Conservation (phyloP, 1,140 invertebrate species). For the Atopsyche davidsoni region DNA sequence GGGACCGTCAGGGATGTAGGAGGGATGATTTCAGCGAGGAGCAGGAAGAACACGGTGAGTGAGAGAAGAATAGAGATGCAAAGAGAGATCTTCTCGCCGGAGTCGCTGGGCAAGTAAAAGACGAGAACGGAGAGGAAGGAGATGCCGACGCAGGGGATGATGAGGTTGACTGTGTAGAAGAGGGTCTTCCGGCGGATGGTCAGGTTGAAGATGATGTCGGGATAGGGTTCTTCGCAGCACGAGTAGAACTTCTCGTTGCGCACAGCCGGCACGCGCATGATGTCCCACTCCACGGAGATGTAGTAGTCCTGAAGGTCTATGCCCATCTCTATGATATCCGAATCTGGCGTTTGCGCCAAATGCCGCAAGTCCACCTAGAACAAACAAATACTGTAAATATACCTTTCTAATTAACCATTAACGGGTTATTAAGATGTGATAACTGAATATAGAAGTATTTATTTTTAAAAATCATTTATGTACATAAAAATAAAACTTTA, state of each 20-base stretch:
- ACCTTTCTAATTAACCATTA: not conserved
- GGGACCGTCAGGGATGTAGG: slow-evolving; percentile 98
- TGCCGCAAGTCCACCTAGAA: slow-evolving; percentile 81
- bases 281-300: slow-evolving; percentile 97
- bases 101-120: slow-evolving; percentile 97
- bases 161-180: slow-evolving; percentile 96
- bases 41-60: slow-evolving; percentile 96
- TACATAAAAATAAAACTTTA: too few relatives aligned
- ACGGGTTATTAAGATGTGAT: not conserved
- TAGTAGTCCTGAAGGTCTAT: slow-evolving; percentile 93
- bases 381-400: slow-evolving; percentile 17
- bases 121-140: slow-evolving; percentile 96
- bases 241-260: slow-evolving; percentile 86
- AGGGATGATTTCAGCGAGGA: slow-evolving; percentile 97
- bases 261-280: slow-evolving; percentile 81
- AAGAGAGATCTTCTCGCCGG: slow-evolving; percentile 94
- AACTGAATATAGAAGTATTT: not conserved
- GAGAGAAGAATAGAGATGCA: slow-evolving; percentile 98
- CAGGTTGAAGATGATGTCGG: slow-evolving; percentile 97
- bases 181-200: slow-evolving; percentile 92
- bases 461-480: slow-evolving; percentile 1
- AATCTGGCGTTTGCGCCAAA: slow-evolving; percentile 72
- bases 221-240: slow-evolving; percentile 87
- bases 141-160: slow-evolving; percentile 93
- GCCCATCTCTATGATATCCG: slow-evolving; percentile 76